These are phyloP conservation scores for Catocala nupta DNA, from an alignment of 2,888 invertebrate genomes.

Conservation along the genomic window DNA sequence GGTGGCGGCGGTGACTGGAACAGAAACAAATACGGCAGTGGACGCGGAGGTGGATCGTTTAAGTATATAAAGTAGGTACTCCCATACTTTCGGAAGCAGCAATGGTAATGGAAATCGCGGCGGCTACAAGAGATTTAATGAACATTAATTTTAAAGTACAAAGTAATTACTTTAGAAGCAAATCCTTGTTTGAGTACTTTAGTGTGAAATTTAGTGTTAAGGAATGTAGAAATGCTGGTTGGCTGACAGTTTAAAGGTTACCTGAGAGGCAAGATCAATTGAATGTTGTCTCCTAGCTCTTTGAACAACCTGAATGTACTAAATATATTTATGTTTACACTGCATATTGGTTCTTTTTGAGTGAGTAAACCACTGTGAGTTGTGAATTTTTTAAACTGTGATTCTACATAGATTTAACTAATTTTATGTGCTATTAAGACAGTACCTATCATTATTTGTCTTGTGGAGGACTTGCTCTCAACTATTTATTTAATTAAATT, in stretches of 20 bases:
- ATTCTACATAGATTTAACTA: slow-evolving; percentile 77
- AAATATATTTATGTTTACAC: slow-evolving; percentile 72
- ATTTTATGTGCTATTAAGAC: slow-evolving; percentile 50
- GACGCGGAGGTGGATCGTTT: slow-evolving; percentile 84
- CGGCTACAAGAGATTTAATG: slow-evolving; percentile 80
- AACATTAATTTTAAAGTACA: slow-evolving; percentile 71
- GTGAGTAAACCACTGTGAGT: no score
- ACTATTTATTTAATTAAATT: slow-evolving; percentile 48
- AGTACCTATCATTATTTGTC: slow-evolving; percentile 46
- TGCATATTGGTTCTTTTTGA: slow-evolving; percentile 44
- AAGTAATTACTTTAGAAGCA: slow-evolving; percentile 56
- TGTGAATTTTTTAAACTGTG: slow-evolving; percentile 80
- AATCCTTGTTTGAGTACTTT: slow-evolving; percentile 80
- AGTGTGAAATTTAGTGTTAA: slow-evolving; percentile 62
- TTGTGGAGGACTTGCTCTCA: slow-evolving; percentile 52
- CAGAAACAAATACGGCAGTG: slow-evolving; percentile 81
- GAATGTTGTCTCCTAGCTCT: slow-evolving; percentile 50
- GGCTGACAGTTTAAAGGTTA: slow-evolving; percentile 63
- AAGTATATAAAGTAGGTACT: no score
- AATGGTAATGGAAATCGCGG: slow-evolving; percentile 67
- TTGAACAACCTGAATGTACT: slow-evolving; percentile 51
- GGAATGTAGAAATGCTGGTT: slow-evolving; percentile 60
- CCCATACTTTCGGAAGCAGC: slow-evolving; percentile 79
- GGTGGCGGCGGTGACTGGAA: slow-evolving; percentile 89
- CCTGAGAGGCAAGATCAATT: slow-evolving; percentile 60